Conservation (phyloP, 2,888 invertebrate genomes). For the Alviniconcha strummeri region DNA sequence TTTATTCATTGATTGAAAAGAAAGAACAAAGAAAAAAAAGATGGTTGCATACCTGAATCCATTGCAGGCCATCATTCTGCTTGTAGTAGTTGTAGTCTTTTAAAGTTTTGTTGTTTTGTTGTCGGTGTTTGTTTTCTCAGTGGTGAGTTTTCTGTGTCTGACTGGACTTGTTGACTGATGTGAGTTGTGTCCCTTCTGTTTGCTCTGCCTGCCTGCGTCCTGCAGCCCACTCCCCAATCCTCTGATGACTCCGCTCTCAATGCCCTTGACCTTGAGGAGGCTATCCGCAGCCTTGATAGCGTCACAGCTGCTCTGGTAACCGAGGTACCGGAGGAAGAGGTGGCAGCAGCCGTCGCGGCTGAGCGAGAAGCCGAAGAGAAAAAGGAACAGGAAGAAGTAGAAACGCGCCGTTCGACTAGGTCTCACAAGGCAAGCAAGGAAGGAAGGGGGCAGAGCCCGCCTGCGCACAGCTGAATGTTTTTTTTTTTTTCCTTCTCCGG, state of each 20-base stretch:
- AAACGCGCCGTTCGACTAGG: constrained; percentile 19
- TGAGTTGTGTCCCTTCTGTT: constrained; percentile 24
- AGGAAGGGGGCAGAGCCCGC: not conserved
- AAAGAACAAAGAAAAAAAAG: too few relatives aligned
- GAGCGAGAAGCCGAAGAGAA: constrained; percentile 30
- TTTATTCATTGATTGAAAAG: too few relatives aligned
- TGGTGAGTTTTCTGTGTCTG: not conserved
- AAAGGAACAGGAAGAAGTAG: constrained; percentile 29
- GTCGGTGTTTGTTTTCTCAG: not conserved
- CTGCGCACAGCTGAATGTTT: not conserved
- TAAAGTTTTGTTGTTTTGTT: not conserved
- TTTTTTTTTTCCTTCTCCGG: not conserved
- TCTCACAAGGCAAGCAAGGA: constrained; percentile 26
- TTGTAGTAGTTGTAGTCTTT: not conserved
- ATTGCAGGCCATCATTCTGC: not conserved
- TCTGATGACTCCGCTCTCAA: constrained; percentile 24
- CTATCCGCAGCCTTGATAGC: constrained; percentile 62
- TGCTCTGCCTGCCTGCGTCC: constrained; percentile 12
- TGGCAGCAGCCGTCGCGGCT: constrained; percentile 14
- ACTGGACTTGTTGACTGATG: not conserved
- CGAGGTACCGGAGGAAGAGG: constrained; percentile 50
- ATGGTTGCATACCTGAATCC: not conserved
- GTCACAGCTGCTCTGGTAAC: constrained; percentile 63
- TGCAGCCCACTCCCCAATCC: constrained; percentile 28
- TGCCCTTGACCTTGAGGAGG: constrained; percentile 56